Evolutionary conservation across 64 coral and sea anemone species (phyloP).

Genomic region (Hydrozoanthus tunicans): DNA sequence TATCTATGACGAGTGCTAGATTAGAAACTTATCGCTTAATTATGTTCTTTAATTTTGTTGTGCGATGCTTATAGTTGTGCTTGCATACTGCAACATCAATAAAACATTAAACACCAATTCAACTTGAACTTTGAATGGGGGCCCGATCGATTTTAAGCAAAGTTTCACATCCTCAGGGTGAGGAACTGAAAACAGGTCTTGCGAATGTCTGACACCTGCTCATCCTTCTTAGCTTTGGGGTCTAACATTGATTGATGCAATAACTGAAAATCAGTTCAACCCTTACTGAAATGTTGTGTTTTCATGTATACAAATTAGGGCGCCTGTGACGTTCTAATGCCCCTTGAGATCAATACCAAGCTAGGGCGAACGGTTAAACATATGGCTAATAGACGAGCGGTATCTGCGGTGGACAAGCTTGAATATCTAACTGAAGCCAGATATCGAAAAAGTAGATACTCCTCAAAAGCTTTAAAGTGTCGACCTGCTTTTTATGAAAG

Average conservation of each 20-base stretch:
- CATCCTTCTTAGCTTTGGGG: too few relatives aligned
- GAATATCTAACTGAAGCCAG: conserved; percentile 1
- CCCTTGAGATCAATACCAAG: conserved; percentile 71
- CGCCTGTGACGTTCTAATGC: conserved; percentile 85
- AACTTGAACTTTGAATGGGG: too few relatives aligned
- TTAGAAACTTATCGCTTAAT: too few relatives aligned
- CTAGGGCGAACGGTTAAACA: conserved; percentile 56
- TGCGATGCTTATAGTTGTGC: too few relatives aligned
- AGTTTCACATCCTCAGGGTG: too few relatives aligned
- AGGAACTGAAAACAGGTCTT: too few relatives aligned
- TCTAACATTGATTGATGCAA: neutral
- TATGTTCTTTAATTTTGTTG: too few relatives aligned
- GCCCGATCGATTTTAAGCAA: too few relatives aligned
- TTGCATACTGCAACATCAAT: too few relatives aligned
- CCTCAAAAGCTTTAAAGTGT: neutral
- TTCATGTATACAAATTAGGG: conserved; percentile 54
- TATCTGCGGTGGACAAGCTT: conserved; percentile 63
- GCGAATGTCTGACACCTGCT: too few relatives aligned
- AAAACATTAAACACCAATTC: too few relatives aligned
- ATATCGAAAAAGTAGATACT: conserved; percentile 37
- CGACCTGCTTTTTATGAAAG: conserved; percentile 1
- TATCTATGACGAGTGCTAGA: too few relatives aligned
- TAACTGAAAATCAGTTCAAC: neutral
- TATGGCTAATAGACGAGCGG: conserved; percentile 30
- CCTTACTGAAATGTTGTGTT: neutral